A percentile compares a stretch with the other conserved stretches of the same genome.
phyloP scores from a whole-genome alignment of 23 tunicate genomes.

The Styela clava region DNA sequence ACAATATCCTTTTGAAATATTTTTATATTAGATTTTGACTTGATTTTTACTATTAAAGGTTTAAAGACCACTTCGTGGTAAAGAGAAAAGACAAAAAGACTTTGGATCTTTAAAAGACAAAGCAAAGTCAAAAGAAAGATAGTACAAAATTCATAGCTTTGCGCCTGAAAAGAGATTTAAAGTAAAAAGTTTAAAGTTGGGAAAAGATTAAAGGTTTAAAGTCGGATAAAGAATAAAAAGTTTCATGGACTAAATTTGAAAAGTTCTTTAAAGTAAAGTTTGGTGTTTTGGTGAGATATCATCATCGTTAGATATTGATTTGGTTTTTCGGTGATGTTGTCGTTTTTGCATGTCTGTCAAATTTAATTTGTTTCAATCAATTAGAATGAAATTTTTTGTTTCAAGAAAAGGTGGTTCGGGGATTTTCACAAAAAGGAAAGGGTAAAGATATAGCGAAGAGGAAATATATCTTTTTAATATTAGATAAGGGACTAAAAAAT shows the following conservation, averaged over 20 bases:
- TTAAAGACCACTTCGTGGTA: constrained; percentile 3
- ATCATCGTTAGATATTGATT: neutral
- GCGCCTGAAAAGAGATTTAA: neutral
- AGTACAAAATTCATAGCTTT: neutral
- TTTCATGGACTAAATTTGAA: neutral
- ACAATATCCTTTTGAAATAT: constrained; percentile 87
- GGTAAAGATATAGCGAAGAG: no score
- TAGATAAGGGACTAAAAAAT: no score
- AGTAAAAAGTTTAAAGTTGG: neutral
- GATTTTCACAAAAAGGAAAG: no score
- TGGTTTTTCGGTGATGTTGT: no score
- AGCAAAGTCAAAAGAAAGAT: neutral
- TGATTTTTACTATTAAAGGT: neutral
- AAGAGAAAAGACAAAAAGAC: constrained; percentile 24
- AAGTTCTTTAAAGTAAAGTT: neutral
- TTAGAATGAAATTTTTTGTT: no score
- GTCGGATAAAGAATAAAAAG: no score
- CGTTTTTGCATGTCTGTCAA: neutral
- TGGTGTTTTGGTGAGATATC: neutral
- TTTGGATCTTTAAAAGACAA: neutral
- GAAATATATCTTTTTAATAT: no score
- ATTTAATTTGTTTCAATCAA: no score
- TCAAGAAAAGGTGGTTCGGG: no score
- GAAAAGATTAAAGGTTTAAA: neutral
- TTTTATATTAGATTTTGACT: neutral